Base-by-base conservation (phyloP, 2,797 vertebrate species). In the Nannoperca obscura region DNA sequence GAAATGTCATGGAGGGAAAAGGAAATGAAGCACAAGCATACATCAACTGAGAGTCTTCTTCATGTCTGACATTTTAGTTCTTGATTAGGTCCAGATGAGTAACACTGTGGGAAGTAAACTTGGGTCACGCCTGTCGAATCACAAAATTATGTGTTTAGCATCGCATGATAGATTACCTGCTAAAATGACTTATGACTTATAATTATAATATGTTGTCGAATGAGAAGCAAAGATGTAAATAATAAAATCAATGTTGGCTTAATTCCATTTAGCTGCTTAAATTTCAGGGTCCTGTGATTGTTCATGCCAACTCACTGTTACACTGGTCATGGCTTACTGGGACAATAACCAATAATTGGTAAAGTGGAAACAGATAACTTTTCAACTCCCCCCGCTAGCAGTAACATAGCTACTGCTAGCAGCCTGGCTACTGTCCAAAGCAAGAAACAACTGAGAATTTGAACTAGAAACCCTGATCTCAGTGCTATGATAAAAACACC, bases 1-100 rank as follows among this genome's bases (percentile, higher is more conserved):
- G 75, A 88, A 86, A 82, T 87, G 87, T 86, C 88, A 88, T 44
- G 54, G 84, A 86, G 89, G 27, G 81, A 78, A 80, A 34, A 87
- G 83, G 73, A 88, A 91, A 79, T 81, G 57, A 78, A 84, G 42
- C 75, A 70, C 80, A 72, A 77, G 81, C 72, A 63, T 73, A 64
- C 54, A 90, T 87, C 82, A 70, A 74, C 74, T 55, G 49, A 49
- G 70, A 77, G 46, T 46, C 65, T 20, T 77, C 63, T 55, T 80
- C 59, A 78, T 40, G 22, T 83, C 61, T 73, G 69, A 78, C 76
- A 64, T 76, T 75, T 55, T 32, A 50, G 66, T 54, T 74, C 44
- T 59, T 61, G 64, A 77, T 73, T 75, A 76, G 24, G 70, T 81
- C 75, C 58, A 68, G 73, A 71, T 80, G 66, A 80, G 59, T 2